These are phyloP conservation scores for Synaphobranchus kaupii DNA, from an alignment of 2,797 vertebrate genomes.

Conservation along the genomic window DNA sequence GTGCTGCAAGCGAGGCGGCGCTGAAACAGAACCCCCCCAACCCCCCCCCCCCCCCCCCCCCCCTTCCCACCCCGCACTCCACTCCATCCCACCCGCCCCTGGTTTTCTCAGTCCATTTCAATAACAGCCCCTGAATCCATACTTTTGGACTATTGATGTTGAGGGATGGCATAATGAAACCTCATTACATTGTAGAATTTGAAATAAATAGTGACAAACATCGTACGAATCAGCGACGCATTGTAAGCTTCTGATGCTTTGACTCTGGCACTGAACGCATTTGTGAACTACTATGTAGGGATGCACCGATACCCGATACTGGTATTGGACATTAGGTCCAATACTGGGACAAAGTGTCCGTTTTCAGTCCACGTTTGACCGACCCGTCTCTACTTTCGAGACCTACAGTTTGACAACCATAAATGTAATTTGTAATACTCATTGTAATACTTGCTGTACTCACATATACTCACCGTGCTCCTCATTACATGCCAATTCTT, in stretches of 20 bases:
- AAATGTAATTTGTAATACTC: too few relatives aligned
- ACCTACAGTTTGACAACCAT: too few relatives aligned
- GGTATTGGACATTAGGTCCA: too few relatives aligned
- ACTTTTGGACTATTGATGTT: constrained; percentile 11
- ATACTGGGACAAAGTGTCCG: too few relatives aligned
- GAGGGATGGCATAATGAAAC: constrained; percentile 26
- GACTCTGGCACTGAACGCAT: not conserved
- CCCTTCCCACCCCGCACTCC: not conserved
- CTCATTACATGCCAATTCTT: too few relatives aligned
- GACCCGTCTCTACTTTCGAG: too few relatives aligned
- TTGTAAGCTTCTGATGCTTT: not conserved
- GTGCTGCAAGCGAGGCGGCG: constrained; percentile 18
- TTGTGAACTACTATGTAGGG: not conserved
- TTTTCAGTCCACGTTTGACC: too few relatives aligned
- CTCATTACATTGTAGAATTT: constrained; percentile 21
- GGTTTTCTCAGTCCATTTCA: constrained; percentile 18
- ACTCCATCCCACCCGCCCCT: not conserved
- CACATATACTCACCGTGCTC: too few relatives aligned
- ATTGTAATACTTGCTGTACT: too few relatives aligned
- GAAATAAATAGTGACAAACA: constrained; percentile 18
- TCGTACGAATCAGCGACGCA: not conserved
- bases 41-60: not conserved
- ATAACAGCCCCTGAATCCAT: not conserved
- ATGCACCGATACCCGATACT: too few relatives aligned
- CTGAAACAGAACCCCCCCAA: constrained; percentile 47